Base-by-base conservation (phyloP, 2,113 vertebrate genomes). In the Gambusia affinis region DNA sequence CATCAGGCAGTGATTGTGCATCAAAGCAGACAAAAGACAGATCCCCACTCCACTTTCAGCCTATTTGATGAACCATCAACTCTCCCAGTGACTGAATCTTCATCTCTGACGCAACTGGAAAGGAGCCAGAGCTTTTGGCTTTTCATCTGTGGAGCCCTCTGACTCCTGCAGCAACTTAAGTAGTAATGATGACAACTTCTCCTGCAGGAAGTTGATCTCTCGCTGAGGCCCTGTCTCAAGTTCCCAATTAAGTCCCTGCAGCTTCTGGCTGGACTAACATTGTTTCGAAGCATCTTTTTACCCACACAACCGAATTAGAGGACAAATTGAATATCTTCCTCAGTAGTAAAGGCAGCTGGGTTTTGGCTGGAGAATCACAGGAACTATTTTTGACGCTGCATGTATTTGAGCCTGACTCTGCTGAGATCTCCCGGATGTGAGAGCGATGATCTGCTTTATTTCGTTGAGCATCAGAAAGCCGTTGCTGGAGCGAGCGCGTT, bases 331-430 rank as follows among this genome's bases (percentile, higher is more conserved):
- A 60, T 54, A 35, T 30, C 29, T 42, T 75, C 27, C 24, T 71
- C 31, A 42, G 79, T 65, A 75, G 70, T 66, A 78, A 64, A 78
- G 63, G 33, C 15, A 24, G 75, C 47, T 73, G 14, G 68, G 70
- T 83, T 83, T 77, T 70, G 70, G 70, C 60, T 66, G 63, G 33
- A 73, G 70, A 85, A 66, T 71, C 31, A 31, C 71, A 67, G 69
- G 64, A 80, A 80, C 80, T 88, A 87, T 85, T 91, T 91, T 66
- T 85, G 84, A 85, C 78, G 76, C 75, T 4, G 79, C 39, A 29
- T 72, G 33, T 66, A 60, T 66, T 62, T 64, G 82, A 85, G 72
- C 35, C 14, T 4, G 62, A 14, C 85, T 12, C 19, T 65, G 67
- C 67, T 60, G 80, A 72, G 79, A 79, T 10, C 17, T 69, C 57